Percentiles rank a stretch among this genome's conserved stretches.
These are phyloP conservation scores for Gerris buenoi DNA, from an alignment of 1,140 invertebrate species.

Conservation along the genomic window DNA sequence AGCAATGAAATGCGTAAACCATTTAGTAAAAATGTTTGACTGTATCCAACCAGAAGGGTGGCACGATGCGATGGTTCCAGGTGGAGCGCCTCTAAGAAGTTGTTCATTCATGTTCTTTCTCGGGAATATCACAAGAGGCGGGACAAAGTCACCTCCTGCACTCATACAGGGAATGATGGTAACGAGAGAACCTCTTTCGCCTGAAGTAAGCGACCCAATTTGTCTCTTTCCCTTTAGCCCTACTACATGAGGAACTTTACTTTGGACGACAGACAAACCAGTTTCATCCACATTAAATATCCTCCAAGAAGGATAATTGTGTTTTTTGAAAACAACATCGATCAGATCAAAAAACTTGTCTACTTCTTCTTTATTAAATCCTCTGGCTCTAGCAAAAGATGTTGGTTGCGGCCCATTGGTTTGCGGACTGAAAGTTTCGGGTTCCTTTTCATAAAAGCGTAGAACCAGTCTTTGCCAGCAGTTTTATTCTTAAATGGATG, in stretches of 20 bases:
- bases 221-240: neutral
- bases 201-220: conserved; percentile 17
- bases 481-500: neutral
- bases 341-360: neutral
- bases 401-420: neutral
- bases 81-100: neutral
- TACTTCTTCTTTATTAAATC: neutral
- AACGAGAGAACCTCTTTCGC: conserved; percentile 22
- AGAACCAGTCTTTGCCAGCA: neutral
- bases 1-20: neutral
- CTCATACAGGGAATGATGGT: neutral
- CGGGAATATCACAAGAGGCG: neutral
- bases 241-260: neutral
- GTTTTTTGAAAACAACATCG: neutral
- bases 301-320: neutral
- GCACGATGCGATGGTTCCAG: neutral
- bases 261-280: neutral
- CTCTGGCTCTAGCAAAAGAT: neutral
- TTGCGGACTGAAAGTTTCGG: neutral
- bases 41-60: neutral
- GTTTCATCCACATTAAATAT: neutral
- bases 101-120: neutral
- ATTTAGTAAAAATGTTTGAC: neutral
- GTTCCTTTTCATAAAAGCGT: neutral
- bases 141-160: neutral